Conservation (phyloP, 2,797 vertebrate genomes). For the Amblyopsis hoosieri region DNA sequence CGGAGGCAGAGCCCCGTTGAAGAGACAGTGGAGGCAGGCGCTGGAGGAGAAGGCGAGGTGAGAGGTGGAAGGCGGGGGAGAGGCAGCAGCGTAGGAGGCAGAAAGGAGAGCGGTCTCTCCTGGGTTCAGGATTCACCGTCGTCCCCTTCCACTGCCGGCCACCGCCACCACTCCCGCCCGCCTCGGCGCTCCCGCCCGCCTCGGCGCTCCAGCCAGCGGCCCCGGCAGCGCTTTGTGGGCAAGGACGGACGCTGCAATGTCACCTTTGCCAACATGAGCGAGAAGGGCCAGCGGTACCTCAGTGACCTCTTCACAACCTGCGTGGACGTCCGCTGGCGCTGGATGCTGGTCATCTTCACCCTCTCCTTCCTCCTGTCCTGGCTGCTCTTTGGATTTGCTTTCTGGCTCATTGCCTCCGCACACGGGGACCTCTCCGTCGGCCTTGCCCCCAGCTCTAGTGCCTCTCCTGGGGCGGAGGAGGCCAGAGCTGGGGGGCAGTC, state of each 20-base stretch:
- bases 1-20: slow-evolving; percentile 54
- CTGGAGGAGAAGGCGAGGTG: slow-evolving; percentile 61
- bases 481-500: slow-evolving; percentile 51
- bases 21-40: slow-evolving; percentile 47
- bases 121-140: slow-evolving; percentile 55
- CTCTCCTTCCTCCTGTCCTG: slow-evolving; percentile 93
- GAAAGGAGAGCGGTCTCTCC: slow-evolving; percentile 55
- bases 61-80: slow-evolving; percentile 58
- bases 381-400: slow-evolving; percentile 90
- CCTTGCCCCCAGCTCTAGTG: slow-evolving; percentile 58
- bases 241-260: slow-evolving; percentile 85
- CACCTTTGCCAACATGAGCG: slow-evolving; percentile 90
- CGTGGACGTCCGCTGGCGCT: slow-evolving; percentile 93
- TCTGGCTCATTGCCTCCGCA: slow-evolving; percentile 89
- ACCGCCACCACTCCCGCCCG: slow-evolving; percentile 26
- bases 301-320: slow-evolving; percentile 93
- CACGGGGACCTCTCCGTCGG: slow-evolving; percentile 78
- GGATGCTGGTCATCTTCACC: slow-evolving; percentile 93
- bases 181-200: slow-evolving; percentile 12
- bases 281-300: slow-evolving; percentile 90
- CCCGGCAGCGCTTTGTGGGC: slow-evolving; percentile 82
- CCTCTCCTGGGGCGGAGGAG: slow-evolving; percentile 52
- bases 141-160: slow-evolving; percentile 58
- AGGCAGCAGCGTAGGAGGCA: slow-evolving; percentile 53
- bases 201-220: slow-evolving; percentile 65